These are phyloP conservation scores for Plumapathes pennacea DNA, from an alignment of 92 coral and sea anemone species.

Conservation along the genomic window DNA sequence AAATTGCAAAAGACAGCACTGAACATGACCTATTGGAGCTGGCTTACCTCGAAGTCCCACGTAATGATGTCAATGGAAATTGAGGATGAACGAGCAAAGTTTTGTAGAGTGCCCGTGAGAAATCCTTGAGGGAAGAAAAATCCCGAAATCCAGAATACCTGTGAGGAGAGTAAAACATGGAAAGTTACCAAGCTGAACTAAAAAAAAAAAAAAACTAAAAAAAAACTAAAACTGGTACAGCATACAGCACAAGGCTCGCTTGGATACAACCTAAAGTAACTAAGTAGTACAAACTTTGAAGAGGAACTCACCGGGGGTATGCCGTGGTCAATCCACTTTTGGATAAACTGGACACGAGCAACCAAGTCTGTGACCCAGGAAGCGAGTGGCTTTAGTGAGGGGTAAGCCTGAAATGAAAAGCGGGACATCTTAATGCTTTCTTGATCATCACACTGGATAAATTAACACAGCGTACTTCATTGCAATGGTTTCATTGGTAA, in stretches of 20 bases:
- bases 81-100: conserved; percentile 87
- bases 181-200: too few species aligned
- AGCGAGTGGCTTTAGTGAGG: conserved; percentile 93
- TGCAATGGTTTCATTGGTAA: too few species aligned
- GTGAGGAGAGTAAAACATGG: too few species aligned
- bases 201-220: too few species aligned
- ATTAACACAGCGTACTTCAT: too few species aligned
- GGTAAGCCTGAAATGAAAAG: conserved; percentile 84
- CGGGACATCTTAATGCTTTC: too few species aligned
- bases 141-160: conserved; percentile 99
- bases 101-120: conserved; percentile 96
- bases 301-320: conserved; percentile 87
- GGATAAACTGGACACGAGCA: conserved; percentile 86
- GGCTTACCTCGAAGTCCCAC: conserved; percentile 96
- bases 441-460: too few species aligned
- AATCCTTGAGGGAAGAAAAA: conserved; percentile 99
- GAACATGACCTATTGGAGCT: too few species aligned
- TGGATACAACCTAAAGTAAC: background rate
- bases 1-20: too few species aligned
- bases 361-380: conserved; percentile 98
- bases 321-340: conserved; percentile 93
- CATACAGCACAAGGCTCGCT: too few species aligned
- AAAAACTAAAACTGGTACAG: background rate
- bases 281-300: background rate
- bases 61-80: conserved; percentile 95